Conservation (phyloP, 2,797 vertebrate genomes). For the Mionectes olivaceus region DNA sequence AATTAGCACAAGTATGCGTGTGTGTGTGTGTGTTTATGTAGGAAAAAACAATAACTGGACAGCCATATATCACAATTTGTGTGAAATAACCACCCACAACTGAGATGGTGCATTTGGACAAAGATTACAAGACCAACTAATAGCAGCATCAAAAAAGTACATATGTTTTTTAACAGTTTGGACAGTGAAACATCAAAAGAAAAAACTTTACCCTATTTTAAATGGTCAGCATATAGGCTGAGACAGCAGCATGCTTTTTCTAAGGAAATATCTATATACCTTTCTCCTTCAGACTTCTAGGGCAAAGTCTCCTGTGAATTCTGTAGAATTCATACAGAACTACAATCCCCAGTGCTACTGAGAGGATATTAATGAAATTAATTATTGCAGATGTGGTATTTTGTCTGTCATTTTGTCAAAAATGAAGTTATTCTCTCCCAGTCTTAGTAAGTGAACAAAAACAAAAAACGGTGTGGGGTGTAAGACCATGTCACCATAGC, state of each 20-base stretch:
- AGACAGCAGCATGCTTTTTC: not conserved
- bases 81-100: not conserved
- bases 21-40: fast-evolving
- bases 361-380: not conserved
- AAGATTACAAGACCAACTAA: not conserved
- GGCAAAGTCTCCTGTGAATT: not conserved
- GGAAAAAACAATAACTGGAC: not conserved
- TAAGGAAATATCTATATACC: not conserved
- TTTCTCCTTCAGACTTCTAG: not conserved
- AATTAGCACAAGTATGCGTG: not conserved
- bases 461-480: not conserved
- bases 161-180: not conserved
- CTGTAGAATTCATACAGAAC: not conserved
- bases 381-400: not conserved
- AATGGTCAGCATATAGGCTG: not conserved
- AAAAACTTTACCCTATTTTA: not conserved
- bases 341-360: not conserved
- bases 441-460: not conserved
- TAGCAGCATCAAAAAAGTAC: not conserved
- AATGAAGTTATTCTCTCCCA: not conserved
- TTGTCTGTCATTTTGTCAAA: not conserved
- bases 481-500: conserved; percentile 19
- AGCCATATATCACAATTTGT: not conserved
- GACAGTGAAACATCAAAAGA: not conserved
- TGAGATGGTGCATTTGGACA: not conserved